A percentile compares a stretch with the other conserved stretches of the same genome.
Conservation (phyloP, 2,797 vertebrate species). For the Mycteria americana region DNA sequence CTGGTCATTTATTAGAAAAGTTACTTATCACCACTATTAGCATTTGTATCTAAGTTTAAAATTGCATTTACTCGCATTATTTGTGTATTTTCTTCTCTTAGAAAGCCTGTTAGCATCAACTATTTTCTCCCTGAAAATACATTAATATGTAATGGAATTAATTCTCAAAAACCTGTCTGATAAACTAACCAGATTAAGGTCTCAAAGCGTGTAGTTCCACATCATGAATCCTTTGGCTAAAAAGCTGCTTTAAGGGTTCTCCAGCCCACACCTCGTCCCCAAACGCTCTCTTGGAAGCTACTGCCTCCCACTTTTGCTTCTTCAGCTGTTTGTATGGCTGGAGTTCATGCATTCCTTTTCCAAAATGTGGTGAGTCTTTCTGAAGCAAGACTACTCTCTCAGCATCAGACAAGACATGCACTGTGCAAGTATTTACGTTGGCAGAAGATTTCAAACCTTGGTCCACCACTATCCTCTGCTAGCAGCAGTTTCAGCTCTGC, state of each 20-base stretch:
- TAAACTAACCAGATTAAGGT: neutral
- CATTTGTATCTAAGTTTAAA: neutral
- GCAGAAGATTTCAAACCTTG: neutral
- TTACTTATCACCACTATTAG: neutral
- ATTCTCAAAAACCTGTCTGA: neutral
- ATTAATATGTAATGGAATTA: neutral
- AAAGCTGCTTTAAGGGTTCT: neutral
- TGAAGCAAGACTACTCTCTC: neutral
- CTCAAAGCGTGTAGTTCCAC: rapidly evolving
- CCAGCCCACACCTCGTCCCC: neutral
- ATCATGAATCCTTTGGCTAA: neutral
- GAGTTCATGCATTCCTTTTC: neutral
- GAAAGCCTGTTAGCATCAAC: neutral
- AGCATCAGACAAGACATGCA: neutral
- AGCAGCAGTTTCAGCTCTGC: neutral
- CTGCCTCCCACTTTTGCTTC: neutral
- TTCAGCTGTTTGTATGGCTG: neutral
- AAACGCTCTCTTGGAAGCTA: neutral
- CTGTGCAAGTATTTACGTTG: neutral
- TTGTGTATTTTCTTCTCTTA: neutral
- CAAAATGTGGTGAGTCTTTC: neutral
- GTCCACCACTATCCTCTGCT: neutral
- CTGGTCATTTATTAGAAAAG: neutral
- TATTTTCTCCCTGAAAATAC: neutral
- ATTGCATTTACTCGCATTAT: neutral